Base-by-base conservation (phyloP, 2,797 vertebrate species). In the Sebastes steindachneri region DNA sequence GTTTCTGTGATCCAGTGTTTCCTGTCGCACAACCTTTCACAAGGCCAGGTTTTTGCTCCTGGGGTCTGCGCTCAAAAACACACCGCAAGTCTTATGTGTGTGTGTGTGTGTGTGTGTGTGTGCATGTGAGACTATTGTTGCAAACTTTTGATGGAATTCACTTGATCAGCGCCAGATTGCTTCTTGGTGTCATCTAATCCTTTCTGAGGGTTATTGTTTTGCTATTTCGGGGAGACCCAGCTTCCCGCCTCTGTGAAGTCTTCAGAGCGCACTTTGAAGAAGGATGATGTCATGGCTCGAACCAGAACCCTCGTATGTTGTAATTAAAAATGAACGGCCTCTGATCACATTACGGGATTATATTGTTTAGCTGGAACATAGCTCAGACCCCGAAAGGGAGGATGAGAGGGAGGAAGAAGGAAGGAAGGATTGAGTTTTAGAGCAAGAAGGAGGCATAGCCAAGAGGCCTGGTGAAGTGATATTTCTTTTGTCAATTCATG, bases 251-350 rank as follows among this genome's bases (percentile, higher is more conserved):
- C 74, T 76, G 69, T 33, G 54, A 79, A 71, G 41, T 53, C 79
- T 77, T 53, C 69, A 63, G 69, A 79, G 58, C 19, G 11, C 76
- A 59, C 87, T 87, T 89, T 90, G 85, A 90, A 89, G 85, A 68
- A 29, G 60, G 73, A 78, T 88, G 88, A 90, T 88, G 89, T 93
- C 88, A 91, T 71, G 64, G 74, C 72, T 79, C 54, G 3, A 79
- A 90, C 81, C 82, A 85, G 77, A 83, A 28, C 29, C 70, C n/a
- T 77, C 21, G 4, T 78, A 75, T 77, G 51, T 77, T 63, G 71
- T 90, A 91, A 95, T 93, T 92, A 93, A 84, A 92, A 88, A 82
- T 79, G 86, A 88, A 31, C 67, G 14, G 73, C 72, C 78, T 86
- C 70, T 86, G 84, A 92, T 91, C 88, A 79, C 64, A 33, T 91